Percentiles rank a stretch among this genome's conserved stretches.
Conservation (phyloP, 2,797 vertebrate genomes). For the Rhincodon typus region DNA sequence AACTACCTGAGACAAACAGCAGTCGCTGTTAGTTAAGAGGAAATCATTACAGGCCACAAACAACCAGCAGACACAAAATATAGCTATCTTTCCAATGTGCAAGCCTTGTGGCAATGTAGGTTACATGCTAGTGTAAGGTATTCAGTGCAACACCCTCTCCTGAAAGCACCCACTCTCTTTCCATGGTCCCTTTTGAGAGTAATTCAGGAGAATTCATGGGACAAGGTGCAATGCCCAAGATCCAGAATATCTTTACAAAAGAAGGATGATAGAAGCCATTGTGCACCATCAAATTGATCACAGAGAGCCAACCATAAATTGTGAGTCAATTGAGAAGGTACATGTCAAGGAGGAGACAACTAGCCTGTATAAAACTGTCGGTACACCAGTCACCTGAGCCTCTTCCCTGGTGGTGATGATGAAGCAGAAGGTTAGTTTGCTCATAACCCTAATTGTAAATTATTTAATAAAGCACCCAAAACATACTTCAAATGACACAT, state of each 20-base stretch:
- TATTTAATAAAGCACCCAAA: no score
- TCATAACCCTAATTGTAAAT: background rate
- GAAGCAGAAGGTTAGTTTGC: background rate
- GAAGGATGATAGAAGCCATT: background rate
- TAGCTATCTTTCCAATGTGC: no score
- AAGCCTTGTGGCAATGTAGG: no score
- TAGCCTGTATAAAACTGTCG: background rate
- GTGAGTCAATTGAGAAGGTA: background rate
- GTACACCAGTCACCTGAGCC: background rate
- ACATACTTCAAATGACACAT: no score
- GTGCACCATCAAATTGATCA: background rate
- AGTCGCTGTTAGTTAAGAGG: no score
- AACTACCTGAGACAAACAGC: no score
- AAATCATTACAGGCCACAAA: no score
- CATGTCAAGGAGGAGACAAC: background rate
- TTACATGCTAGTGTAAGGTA: background rate
- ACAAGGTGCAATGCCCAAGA: background rate
- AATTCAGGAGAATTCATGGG: background rate
- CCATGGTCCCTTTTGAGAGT: background rate
- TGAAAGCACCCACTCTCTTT: background rate
- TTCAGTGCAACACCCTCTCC: no score
- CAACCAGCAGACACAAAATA: no score
- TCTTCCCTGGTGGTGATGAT: background rate
- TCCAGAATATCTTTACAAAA: background rate
- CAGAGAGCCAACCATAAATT: background rate